A percentile compares a stretch with the other conserved stretches of the same genome.
Evolutionary conservation across 2,797 vertebrate species (phyloP).

Genomic region (Sternarchorhynchus goeldii): DNA sequence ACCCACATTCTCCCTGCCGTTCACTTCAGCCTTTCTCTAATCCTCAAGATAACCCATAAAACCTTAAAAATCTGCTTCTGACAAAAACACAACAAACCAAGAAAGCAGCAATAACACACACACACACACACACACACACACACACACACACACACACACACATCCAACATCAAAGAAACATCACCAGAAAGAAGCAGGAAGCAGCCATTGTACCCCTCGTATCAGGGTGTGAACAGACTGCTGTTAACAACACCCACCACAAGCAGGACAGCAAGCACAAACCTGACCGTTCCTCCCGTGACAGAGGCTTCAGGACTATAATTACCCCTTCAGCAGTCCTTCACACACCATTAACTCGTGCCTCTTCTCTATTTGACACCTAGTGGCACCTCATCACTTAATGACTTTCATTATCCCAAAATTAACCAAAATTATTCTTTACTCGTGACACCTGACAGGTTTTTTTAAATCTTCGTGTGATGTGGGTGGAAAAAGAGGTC

Average conservation of each 20-base stretch:
- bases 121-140: too few species aligned
- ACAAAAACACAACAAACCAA: neutral
- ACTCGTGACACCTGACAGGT: constrained; percentile 14
- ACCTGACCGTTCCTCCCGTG: constrained; percentile 59
- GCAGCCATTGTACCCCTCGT: too few species aligned
- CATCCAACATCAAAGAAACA: too few species aligned
- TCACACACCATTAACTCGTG: constrained; percentile 61
- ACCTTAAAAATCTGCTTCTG: neutral
- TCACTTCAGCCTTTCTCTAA: too few species aligned
- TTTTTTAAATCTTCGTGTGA: neutral
- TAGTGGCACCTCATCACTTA: constrained; percentile 50
- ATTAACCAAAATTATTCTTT: neutral
- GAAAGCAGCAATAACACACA: neutral
- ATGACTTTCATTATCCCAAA: constrained; percentile 26
- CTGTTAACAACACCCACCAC: constrained; percentile 24
- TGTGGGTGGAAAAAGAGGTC: neutral
- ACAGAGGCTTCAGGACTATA: constrained; percentile 11
- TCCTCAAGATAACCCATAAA: too few species aligned
- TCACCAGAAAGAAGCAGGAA: too few species aligned
- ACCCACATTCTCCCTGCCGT: too few species aligned
- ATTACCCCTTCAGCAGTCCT: constrained; percentile 74
- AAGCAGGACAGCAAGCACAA: constrained; percentile 55
- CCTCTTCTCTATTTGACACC: constrained; percentile 73
- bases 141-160: too few species aligned
- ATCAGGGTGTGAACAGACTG: neutral